Conservation (phyloP, 2,888 invertebrate species). For the Zhuqinia jingwanae region DNA sequence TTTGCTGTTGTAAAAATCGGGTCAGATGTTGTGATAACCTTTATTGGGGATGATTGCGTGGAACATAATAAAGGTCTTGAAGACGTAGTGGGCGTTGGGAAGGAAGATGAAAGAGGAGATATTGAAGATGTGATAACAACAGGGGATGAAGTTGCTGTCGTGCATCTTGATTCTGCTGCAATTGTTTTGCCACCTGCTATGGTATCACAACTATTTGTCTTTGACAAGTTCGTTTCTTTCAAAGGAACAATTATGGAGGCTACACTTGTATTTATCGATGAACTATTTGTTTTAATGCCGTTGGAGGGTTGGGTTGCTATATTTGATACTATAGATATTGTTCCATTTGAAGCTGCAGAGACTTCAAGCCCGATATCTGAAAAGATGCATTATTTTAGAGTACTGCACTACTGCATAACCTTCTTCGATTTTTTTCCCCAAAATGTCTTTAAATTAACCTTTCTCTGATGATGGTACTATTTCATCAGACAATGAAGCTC, state of each 20-base stretch:
- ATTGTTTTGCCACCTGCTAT: background rate
- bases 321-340: background rate
- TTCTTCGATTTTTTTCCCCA: no score
- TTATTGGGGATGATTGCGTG: constrained; percentile 26
- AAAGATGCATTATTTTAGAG: no score
- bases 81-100: background rate
- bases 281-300: constrained; percentile 3
- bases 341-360: background rate
- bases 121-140: background rate
- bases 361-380: no score
- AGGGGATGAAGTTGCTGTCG: background rate
- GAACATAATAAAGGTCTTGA: no score
- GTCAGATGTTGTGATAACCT: constrained; percentile 28
- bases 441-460: no score
- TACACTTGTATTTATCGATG: constrained; percentile 32
- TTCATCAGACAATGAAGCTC: background rate
- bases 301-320: background rate
- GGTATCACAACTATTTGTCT: background rate
- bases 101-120: background rate
- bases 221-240: constrained; percentile 61
- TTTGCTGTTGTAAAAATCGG: constrained; percentile 57
- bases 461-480: constrained; percentile 9
- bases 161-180: background rate
- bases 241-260: constrained; percentile 64
- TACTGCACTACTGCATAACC: no score